Base-by-base conservation (phyloP, 2,888 invertebrate species). In the Exocentrus adspersus region DNA sequence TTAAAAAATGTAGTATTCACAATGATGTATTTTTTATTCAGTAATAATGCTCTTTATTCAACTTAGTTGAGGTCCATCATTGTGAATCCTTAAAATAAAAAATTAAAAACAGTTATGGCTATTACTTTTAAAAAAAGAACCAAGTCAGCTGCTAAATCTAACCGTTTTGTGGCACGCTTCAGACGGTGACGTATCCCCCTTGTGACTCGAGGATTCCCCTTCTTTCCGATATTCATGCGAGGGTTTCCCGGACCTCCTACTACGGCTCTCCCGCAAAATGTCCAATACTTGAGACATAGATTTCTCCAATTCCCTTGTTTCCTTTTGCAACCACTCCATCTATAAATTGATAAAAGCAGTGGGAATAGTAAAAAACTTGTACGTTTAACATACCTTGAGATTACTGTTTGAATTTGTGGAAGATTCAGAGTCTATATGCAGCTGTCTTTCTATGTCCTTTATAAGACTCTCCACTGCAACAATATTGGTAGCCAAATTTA, bases 401-500 rank as follows among this genome's bases (percentile, higher is more conserved):
- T 37, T 14, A 2, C 10, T 5, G n/a, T 12, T 37, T 12, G 12
- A 5, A 2, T 37, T 37, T 0, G 19, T 30, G 2, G 12, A 32
- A n/a, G 19, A 19, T 2, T 28, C 17, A 32, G 51, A 32, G n/a
- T 51, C 51, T 12, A n/a, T 21, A 12, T 53, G 32, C 20, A 82
- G 69, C 63, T 79, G 80, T 5, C 69, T 45, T 68, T 81, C 78
- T 12, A 81, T 74, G 70, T 75, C 75, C 37, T 76, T 60, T 41
- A 82, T 79, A 48, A 81, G 67, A 37, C 74, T 72, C 54, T 82
- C 78, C 62, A 81, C 75, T 6, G 79, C 73, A 14, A 75, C 70
- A 43, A 82, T 54, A 32, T 80, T 76, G 5, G 77, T 75, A 9
- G 74, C 72, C 30, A 81, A 63, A 61, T 78, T 78, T 21, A 78